Base-by-base conservation (phyloP, 2,888 invertebrate species). In the Aphidoletes aphidimyza region DNA sequence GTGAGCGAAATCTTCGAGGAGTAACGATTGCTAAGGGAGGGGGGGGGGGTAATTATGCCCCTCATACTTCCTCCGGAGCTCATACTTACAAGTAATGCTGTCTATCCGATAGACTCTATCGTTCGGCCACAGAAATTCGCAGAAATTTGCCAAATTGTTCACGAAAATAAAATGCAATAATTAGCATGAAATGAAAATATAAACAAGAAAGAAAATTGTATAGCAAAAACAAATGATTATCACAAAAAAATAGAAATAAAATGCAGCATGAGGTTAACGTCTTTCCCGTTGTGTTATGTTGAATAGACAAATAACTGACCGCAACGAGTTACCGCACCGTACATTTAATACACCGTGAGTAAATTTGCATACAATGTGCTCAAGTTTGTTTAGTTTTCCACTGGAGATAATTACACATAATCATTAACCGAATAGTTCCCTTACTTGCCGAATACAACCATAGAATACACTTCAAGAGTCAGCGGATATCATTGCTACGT, bases 281-380 rank as follows among this genome's bases (percentile, higher is more conserved):
- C 69, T 69, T 30, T 69, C 1, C 22, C 9, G 47, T 9, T 17
- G 17, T 47, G n/a, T n/a, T n/a, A n/a, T n/a, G n/a, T n/a, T n/a
- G n/a, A n/a, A n/a, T n/a, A n/a, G n/a, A n/a, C 42, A 42, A 42
- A 42, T 14, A 14, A 54, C 22, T 54, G 54, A 54, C 22, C 54
- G 54, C 0, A 30, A 30, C 26, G n/a, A 30, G 14, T 69, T 3
- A 30, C 34, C 30, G 69, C 69, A 17, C 47, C 3, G 22, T n/a
- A n/a, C n/a, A n/a, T 14, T 54, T 0, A 54, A 54, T 5, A 54
- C 1, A 22, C 54, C 69, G 34, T 69, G 30, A 5, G 14, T 26
- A 69, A 42, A 69, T 69, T 69, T 69, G 69, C 69, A 69, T 69
- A 69, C 69, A 69, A 69, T 69, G 30, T 69, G 11, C 34, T 42